Percentiles rank a stretch among this genome's conserved stretches.
phyloP scores from a whole-genome alignment of 2,797 vertebrate genomes.

The Huso huso region DNA sequence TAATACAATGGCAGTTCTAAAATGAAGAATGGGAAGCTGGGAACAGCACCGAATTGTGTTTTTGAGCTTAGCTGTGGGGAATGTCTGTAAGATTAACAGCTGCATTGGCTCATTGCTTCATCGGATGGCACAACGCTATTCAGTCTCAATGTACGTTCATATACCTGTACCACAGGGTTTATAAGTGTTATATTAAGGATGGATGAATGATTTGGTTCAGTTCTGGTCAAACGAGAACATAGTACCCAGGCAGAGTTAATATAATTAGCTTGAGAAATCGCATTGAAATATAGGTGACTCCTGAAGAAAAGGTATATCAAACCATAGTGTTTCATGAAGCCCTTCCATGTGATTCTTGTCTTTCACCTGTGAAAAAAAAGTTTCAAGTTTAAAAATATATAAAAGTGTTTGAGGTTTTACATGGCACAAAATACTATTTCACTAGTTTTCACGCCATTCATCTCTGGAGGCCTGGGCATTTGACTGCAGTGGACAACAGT shows the following conservation, averaged over 20 bases:
- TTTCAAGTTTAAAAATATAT: not conserved
- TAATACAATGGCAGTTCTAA: constrained; percentile 53
- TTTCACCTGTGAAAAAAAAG: constrained; percentile 10
- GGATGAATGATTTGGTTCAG: not conserved
- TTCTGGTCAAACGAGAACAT: constrained; percentile 10
- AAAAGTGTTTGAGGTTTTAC: not conserved
- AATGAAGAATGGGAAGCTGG: constrained; percentile 50
- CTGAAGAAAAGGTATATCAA: not conserved
- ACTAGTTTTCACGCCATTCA: too few relatives aligned
- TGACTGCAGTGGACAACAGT: too few relatives aligned
- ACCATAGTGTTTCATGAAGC: constrained; percentile 7
- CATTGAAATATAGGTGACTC: not conserved
- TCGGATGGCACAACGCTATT: constrained; percentile 48
- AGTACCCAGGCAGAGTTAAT: constrained; percentile 8
- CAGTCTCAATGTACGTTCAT: constrained; percentile 24
- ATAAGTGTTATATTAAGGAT: constrained; percentile 10
- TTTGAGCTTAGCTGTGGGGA: constrained; percentile 50
- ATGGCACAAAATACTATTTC: not conserved
- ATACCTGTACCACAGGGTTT: constrained; percentile 8
- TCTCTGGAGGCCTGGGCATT: too few relatives aligned
- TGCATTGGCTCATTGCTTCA: constrained; percentile 28
- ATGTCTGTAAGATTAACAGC: constrained; percentile 60
- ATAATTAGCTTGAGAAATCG: constrained; percentile 3
- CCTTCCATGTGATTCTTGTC: constrained; percentile 4
- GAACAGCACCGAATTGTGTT: constrained; percentile 58